Percentiles rank a stretch among this genome's conserved stretches.
phyloP scores from a whole-genome alignment of 2,888 invertebrate species.

The Koerneria pararmatus region DNA sequence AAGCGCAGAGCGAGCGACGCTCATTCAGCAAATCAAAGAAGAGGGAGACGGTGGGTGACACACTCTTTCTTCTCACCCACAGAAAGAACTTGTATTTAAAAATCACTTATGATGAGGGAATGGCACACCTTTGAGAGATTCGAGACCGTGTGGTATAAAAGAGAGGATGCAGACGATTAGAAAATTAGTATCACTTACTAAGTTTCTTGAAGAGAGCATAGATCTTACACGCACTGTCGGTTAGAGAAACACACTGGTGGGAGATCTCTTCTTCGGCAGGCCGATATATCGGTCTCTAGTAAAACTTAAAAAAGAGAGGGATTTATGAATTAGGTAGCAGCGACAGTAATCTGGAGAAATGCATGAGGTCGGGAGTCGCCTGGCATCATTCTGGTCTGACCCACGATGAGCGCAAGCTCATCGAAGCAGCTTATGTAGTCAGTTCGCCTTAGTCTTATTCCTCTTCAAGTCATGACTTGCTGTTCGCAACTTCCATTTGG shows the following conservation, averaged over 20 bases:
- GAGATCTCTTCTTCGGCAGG: background rate
- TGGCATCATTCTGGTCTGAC: slow-evolving; percentile 85
- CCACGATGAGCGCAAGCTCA: slow-evolving; percentile 76
- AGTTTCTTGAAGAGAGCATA: too few species aligned
- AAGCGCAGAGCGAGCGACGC: slow-evolving; percentile 27
- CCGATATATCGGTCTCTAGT: background rate
- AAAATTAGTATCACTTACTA: too few species aligned
- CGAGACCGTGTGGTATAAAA: too few species aligned
- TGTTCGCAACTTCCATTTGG: too few species aligned
- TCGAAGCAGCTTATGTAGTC: slow-evolving; percentile 69
- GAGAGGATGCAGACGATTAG: too few species aligned
- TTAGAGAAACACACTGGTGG: too few species aligned
- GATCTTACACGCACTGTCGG: too few species aligned
- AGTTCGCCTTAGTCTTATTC: background rate
- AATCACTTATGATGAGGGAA: too few species aligned
- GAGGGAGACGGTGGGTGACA: slow-evolving; percentile 38
- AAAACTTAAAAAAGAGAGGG: background rate
- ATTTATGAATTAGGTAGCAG: background rate
- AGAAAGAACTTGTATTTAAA: too few species aligned
- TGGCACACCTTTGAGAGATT: too few species aligned
- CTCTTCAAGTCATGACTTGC: too few species aligned
- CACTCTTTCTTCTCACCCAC: too few species aligned
- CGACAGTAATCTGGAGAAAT: slow-evolving; percentile 68
- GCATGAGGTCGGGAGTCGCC: slow-evolving; percentile 78
- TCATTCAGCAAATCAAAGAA: slow-evolving; percentile 30